These are phyloP conservation scores for Euwallacea similis DNA, from an alignment of 1,140 invertebrate genomes.

Conservation along the genomic window DNA sequence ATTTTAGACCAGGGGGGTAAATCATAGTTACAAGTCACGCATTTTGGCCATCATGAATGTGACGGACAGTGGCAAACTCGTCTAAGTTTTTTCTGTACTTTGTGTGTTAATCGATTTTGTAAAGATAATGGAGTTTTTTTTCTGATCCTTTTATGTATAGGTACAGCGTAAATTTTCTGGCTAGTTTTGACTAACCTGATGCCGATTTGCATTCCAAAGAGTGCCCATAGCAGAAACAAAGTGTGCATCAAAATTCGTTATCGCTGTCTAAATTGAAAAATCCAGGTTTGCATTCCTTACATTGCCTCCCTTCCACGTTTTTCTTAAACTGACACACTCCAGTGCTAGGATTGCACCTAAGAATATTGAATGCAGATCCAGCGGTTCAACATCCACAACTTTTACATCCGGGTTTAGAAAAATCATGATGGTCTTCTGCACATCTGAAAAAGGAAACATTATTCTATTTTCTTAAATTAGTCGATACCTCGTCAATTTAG, in stretches of 20 bases:
- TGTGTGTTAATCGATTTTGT: not conserved
- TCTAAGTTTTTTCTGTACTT: too few relatives aligned
- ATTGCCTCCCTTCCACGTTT: slow-evolving; percentile 94
- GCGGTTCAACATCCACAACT: slow-evolving; percentile 83
- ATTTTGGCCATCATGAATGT: too few relatives aligned
- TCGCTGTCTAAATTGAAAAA: slow-evolving; percentile 89
- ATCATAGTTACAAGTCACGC: too few relatives aligned
- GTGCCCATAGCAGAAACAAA: slow-evolving; percentile 98
- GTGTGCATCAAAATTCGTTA: slow-evolving; percentile 95
- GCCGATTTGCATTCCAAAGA: slow-evolving; percentile 89
- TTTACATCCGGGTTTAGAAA: slow-evolving; percentile 80
- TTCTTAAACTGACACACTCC: slow-evolving; percentile 89
- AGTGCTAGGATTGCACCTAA: slow-evolving; percentile 77
- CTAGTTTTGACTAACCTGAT: slow-evolving; percentile 43
- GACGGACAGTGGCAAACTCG: too few relatives aligned
- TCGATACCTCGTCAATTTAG: not conserved
- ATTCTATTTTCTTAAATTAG: not conserved
- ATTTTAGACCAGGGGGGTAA: too few relatives aligned
- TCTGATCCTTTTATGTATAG: not conserved
- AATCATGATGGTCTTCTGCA: slow-evolving; percentile 86
- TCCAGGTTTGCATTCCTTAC: slow-evolving; percentile 92
- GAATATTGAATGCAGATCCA: slow-evolving; percentile 82
- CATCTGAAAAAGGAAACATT: slow-evolving; percentile 57
- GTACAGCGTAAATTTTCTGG: not conserved
- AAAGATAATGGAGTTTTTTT: not conserved